A percentile compares a stretch with the other conserved stretches of the same genome.
Conservation (phyloP, 2,797 vertebrate genomes). For the Eidolon dupreanum region DNA sequence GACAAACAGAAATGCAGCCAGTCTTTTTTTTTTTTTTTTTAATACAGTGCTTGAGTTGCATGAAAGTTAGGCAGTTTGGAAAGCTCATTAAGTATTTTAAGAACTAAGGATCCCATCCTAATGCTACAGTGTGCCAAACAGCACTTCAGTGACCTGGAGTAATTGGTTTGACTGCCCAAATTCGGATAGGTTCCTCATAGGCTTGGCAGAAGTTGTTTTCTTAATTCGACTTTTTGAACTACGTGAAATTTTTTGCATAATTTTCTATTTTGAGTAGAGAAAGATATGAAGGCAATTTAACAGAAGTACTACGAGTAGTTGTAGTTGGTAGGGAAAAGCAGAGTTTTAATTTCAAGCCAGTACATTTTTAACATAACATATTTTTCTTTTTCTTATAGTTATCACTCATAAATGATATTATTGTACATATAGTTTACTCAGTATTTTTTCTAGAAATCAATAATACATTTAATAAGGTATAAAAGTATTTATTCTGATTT, state of each 20-base stretch:
- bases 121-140: neutral
- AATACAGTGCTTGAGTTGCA: constrained; percentile 1
- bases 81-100: constrained; percentile 31
- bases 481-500: neutral
- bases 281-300: neutral
- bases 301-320: neutral
- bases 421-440: neutral
- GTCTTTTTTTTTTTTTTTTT: neutral
- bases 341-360: neutral
- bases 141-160: neutral
- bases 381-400: neutral
- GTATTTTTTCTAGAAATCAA: neutral
- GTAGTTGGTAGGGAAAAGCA: neutral
- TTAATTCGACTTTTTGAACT: neutral
- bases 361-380: neutral
- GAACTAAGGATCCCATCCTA: neutral
- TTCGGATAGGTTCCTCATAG: neutral
- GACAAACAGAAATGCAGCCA: constrained; percentile 29
- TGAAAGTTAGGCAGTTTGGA: constrained; percentile 39
- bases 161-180: neutral
- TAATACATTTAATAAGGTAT: neutral
- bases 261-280: neutral
- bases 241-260: neutral
- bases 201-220: neutral
- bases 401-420: neutral